Base-by-base conservation (phyloP, 2,888 invertebrate genomes). In the Callinectes sapidus region DNA sequence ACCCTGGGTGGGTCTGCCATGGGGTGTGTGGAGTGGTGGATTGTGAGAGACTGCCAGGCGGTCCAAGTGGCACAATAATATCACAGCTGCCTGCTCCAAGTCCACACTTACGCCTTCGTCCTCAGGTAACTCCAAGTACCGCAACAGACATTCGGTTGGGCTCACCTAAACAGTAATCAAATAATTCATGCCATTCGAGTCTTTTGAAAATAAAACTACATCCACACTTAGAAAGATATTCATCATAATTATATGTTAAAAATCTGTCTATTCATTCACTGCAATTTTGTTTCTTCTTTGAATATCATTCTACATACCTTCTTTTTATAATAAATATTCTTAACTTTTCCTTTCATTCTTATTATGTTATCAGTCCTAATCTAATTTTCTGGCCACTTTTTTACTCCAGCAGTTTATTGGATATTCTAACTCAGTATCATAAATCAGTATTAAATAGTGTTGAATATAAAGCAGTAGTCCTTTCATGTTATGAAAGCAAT, bases 21-120 rank as follows among this genome's bases (percentile, higher is more conserved):
- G 92, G 14, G 92, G 92, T 86, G 93, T 91, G 81, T 94, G 94
- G 39, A 93, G 91, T 32, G 97, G 97, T 0, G 98, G 98, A 95
- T 98, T 96, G 95, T 98, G 97, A 0, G 98, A 98, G 55, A 97
- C 96, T 16, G 98, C 98, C 90, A 99, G 96, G 94, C 98, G 96
- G 96, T 98, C 98, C 94, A 99, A 96, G 95, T 98, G 98, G 87
- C 98, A 97, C 96, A 99, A 97, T 93, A 98, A 96, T 66, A 98
- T 97, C n/a, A 99, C 98, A n/a, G 98, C 98, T 39, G 98, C 98
- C 95, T 98, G 98, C 92, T 97, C 97, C 32, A 99, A 96, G 95
- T 98, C 98, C 95, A 99, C 97, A 92, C 97, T 96, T 14, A 96
- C 95, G 1, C 97, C 96, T 85, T 97, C 97, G 94, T 96, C 96